Conservation (phyloP, 2,113 vertebrate species). For the Megalops atlanticus region DNA sequence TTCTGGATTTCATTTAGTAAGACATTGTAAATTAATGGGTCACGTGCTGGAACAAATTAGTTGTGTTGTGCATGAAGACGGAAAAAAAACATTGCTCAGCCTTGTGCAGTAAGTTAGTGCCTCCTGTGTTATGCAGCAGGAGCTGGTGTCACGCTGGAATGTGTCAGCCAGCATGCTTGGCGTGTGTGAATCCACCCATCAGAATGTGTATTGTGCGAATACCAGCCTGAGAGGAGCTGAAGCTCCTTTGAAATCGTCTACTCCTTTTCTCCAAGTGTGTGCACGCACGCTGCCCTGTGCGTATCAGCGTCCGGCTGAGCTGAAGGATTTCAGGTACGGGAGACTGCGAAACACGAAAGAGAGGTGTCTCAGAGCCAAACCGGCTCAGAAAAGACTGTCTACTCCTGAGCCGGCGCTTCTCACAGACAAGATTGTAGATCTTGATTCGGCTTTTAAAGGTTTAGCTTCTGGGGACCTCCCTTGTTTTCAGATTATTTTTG, state of each 20-base stretch:
- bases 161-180: neutral
- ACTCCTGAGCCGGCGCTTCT: neutral
- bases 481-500: constrained; percentile 23
- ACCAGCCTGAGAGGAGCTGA: neutral
- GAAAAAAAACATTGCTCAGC: too few relatives aligned
- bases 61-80: too few relatives aligned
- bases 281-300: neutral
- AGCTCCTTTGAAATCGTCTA: neutral
- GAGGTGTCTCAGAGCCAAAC: neutral
- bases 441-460: constrained; percentile 1
- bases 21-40: neutral
- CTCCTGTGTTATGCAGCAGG: neutral
- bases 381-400: neutral
- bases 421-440: neutral
- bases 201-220: neutral
- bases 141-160: neutral
- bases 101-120: too few relatives aligned
- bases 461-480: constrained; percentile 16
- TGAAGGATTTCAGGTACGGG: neutral
- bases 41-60: too few relatives aligned
- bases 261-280: neutral
- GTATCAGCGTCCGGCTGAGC: neutral
- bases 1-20: neutral
- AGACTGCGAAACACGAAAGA: neutral
- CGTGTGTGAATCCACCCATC: neutral